Conservation (phyloP, 2,888 invertebrate genomes). For the Candidula unifasciata region DNA sequence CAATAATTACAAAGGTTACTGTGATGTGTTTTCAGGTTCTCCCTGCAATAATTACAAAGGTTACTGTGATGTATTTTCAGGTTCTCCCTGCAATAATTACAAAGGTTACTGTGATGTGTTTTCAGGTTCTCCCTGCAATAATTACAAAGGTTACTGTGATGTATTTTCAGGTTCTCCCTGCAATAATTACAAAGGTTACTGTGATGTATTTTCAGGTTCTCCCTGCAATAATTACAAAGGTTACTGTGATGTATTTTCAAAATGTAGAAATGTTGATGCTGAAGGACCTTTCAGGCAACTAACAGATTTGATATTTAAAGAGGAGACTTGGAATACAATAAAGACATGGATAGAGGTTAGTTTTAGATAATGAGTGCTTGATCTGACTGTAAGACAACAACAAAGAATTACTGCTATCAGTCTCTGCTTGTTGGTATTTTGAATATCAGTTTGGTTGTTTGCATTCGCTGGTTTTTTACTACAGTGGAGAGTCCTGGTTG, state of each 20-base stretch:
- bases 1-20: conserved; percentile 53
- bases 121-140: conserved; percentile 53
- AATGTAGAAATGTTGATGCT: conserved; percentile 52
- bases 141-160: conserved; percentile 55
- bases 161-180: conserved; percentile 53
- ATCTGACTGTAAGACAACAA: too few relatives aligned
- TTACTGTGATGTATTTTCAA: conserved; percentile 54
- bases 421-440: too few relatives aligned
- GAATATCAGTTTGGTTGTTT: too few relatives aligned
- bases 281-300: conserved; percentile 55
- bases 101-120: conserved; percentile 55
- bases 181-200: conserved; percentile 53
- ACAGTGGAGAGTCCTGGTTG: too few relatives aligned
- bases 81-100: conserved; percentile 53
- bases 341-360: conserved; percentile 50
- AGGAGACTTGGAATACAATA: conserved; percentile 48
- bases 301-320: conserved; percentile 54
- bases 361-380: background rate
- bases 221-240: conserved; percentile 54
- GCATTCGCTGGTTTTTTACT: too few relatives aligned
- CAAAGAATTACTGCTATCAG: too few relatives aligned
- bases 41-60: conserved; percentile 54
- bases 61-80: conserved; percentile 54
- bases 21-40: conserved; percentile 54
- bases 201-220: conserved; percentile 51